phyloP scores from a whole-genome alignment of 2,797 vertebrate genomes.

The Sebastes flavidus region DNA sequence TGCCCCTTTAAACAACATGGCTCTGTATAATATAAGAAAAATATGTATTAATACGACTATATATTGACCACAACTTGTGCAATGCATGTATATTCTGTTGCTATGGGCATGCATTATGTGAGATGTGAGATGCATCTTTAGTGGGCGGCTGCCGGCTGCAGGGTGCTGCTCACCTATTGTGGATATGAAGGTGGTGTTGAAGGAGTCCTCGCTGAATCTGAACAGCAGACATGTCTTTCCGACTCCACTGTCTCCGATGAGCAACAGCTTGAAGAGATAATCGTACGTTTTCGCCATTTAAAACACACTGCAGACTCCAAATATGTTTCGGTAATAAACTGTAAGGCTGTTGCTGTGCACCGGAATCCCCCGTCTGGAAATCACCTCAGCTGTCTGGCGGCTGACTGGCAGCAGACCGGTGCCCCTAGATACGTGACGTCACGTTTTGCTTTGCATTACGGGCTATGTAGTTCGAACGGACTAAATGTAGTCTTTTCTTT shows the following conservation, averaged over 20 bases:
- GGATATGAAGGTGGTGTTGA: constrained; percentile 98
- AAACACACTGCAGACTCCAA: neutral
- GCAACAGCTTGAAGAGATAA: constrained; percentile 97
- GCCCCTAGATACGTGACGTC: constrained; percentile 64
- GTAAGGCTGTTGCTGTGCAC: constrained; percentile 16
- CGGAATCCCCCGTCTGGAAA: constrained; percentile 49
- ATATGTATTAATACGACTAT: neutral
- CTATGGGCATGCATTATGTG: neutral
- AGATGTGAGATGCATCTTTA: constrained; percentile 32
- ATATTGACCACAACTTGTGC: too few relatives aligned
- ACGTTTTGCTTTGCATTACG: constrained; percentile 48
- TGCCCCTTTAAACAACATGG: neutral
- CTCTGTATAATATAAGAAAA: neutral
- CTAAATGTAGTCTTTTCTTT: neutral
- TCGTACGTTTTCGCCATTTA: constrained; percentile 98
- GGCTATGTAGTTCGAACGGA: constrained; percentile 64
- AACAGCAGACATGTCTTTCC: constrained; percentile 97
- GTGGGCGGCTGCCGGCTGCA: constrained; percentile 51
- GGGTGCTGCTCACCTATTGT: constrained; percentile 91
- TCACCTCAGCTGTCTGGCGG: constrained; percentile 63
- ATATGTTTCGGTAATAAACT: constrained; percentile 1
- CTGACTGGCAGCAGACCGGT: constrained; percentile 50
- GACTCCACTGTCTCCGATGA: constrained; percentile 97
- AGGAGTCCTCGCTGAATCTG: constrained; percentile 97
- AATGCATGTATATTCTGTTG: neutral